Evolutionary conservation across 2,888 invertebrate genomes (phyloP), one percentile per base, ranked within the genome.

Genomic region (Drosophila mimica): DNA sequence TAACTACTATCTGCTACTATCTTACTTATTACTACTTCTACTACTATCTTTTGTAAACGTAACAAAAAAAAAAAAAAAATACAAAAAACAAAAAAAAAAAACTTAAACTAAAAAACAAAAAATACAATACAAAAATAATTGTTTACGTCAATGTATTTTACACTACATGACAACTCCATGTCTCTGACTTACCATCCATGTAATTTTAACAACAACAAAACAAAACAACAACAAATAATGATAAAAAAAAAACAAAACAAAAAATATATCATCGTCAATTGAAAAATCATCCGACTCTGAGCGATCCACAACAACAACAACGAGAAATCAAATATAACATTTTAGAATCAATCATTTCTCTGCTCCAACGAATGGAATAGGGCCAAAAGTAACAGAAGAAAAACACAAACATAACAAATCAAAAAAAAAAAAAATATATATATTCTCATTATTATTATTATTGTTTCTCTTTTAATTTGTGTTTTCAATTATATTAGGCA

Each of bases 1-100:
- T 83, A 71, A 86, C 75, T 67, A 86, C 70, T 80, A 70, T 72
- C 82, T 83, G 81, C 85, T 85, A 88, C 81, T 80, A 80, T 76
- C 58, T 81, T 88, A 83, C 75, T 68, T 86, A 77, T 74, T 85
- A 79, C 72, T 81, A 83, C 70, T 82, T 70, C 84, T 82, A 80
- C 85, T 82, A 82, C 85, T 61, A 83, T 59, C 65, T 85, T 66
- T 80, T 86, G 72, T 88, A 81, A 81, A 73, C 80, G 64, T 76
- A 65, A 68, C 40, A 71, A 81, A 66, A 53, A 70, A 70, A 60
- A 51, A 68, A 73, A 71, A 70, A 60, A 51, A 68, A 73, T 69
- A 61, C 63, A 70, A 25, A 65, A 80, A 38, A 58, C 57, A 43
- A 70, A 30, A 70, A 43, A 15, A 57, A 57, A 46, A 33, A 33